phyloP scores from a whole-genome alignment of 2,888 invertebrate species.

The Mesorhabditis sp. region DNA sequence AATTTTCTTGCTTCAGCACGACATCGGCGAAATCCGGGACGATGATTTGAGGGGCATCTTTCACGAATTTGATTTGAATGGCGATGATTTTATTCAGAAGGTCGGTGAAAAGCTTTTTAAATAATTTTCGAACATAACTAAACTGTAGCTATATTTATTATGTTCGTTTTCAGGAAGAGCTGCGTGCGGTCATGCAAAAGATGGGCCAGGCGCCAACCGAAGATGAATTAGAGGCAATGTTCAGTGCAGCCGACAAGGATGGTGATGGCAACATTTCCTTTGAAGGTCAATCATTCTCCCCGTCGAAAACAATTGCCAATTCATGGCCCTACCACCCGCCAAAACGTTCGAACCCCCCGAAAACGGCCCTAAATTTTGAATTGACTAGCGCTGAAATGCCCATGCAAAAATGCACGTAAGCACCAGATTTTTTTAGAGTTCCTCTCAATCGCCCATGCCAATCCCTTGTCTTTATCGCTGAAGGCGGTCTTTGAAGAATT shows the following conservation, averaged over 20 bases:
- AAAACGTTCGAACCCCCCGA: background rate
- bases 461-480: slow-evolving; percentile 55
- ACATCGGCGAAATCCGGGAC: slow-evolving; percentile 52
- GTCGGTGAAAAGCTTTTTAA: slow-evolving; percentile 16
- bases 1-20: slow-evolving; percentile 23
- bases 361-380: too few species aligned
- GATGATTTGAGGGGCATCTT: slow-evolving; percentile 55
- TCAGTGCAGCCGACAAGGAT: slow-evolving; percentile 55
- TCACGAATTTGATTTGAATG: slow-evolving; percentile 56
- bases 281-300: slow-evolving; percentile 29
- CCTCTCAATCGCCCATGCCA: slow-evolving; percentile 52
- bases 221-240: slow-evolving; percentile 56
- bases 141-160: background rate
- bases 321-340: background rate
- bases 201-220: slow-evolving; percentile 58
- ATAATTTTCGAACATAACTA: background rate
- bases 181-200: slow-evolving; percentile 55
- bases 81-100: slow-evolving; percentile 55
- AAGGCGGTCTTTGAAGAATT: slow-evolving; percentile 56
- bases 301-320: background rate
- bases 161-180: slow-evolving; percentile 40
- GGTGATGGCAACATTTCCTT: slow-evolving; percentile 56
- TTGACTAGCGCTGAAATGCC: too few species aligned
- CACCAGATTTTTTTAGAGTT: slow-evolving; percentile 39
- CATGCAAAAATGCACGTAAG: too few species aligned